phyloP scores from a whole-genome alignment of 2,113 vertebrate species.

The Phrynosoma platyrhinos region DNA sequence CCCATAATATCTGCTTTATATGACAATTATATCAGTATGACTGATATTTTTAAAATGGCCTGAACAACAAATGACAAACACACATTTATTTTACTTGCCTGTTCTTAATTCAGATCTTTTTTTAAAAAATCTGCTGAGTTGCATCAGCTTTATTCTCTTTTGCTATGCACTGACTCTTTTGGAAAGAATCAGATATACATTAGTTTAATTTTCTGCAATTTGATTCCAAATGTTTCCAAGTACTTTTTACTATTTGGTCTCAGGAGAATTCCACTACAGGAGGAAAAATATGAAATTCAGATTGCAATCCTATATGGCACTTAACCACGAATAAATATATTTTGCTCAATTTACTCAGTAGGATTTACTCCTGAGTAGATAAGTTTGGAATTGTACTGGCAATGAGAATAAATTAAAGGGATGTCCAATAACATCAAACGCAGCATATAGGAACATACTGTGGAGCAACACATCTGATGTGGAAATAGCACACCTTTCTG shows the following conservation, averaged over 20 bases:
- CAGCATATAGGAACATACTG: no score
- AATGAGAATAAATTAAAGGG: not conserved
- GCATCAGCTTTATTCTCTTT: not conserved
- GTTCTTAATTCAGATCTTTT: not conserved
- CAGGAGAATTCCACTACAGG: not conserved
- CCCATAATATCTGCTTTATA: slow-evolving; percentile 12
- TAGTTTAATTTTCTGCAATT: not conserved
- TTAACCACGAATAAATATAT: not conserved
- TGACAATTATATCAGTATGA: slow-evolving; percentile 3
- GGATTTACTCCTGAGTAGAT: not conserved
- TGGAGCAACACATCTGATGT: no score
- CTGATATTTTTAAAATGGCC: accelerated
- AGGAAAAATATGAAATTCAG: not conserved
- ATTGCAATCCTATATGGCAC: not conserved
- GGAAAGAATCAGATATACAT: not conserved
- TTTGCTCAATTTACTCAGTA: not conserved
- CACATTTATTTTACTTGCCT: not conserved
- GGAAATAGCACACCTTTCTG: no score
- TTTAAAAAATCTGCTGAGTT: not conserved
- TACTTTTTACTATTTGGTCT: not conserved
- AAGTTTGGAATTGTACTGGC: no score
- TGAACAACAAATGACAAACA: not conserved
- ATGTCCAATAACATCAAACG: no score
- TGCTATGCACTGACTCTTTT: not conserved
- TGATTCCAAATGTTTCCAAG: not conserved